These are phyloP conservation scores for Poecilia picta DNA, from an alignment of 2,797 vertebrate species.

Conservation along the genomic window DNA sequence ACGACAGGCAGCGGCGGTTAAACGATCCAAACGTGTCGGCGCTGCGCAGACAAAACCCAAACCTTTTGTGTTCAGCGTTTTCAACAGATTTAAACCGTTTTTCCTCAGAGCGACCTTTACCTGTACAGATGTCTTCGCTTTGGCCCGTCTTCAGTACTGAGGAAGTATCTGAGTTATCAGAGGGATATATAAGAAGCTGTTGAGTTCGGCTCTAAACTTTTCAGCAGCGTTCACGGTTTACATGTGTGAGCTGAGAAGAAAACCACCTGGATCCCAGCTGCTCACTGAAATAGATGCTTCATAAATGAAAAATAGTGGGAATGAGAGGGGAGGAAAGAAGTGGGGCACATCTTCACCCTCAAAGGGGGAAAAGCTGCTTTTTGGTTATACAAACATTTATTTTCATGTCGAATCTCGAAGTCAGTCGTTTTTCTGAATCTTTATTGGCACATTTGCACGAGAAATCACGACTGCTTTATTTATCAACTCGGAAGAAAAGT, in stretches of 20 bases:
- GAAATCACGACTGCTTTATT: neutral
- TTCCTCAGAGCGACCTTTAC: slow-evolving; percentile 60
- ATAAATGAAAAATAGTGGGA: slow-evolving; percentile 34
- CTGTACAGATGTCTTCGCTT: slow-evolving; percentile 93
- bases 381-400: neutral
- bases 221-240: neutral
- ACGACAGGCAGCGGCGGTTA: slow-evolving; percentile 93
- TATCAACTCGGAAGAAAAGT: slow-evolving; percentile 2
- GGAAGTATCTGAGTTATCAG: slow-evolving; percentile 86
- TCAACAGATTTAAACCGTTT: rapidly evolving
- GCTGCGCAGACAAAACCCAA: slow-evolving; percentile 67
- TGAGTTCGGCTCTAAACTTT: neutral
- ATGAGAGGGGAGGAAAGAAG: slow-evolving; percentile 20
- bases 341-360: neutral
- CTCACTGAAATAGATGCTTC: slow-evolving; percentile 27
- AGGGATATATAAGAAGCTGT: neutral
- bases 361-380: neutral
- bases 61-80: neutral
- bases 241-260: neutral
- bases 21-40: slow-evolving; percentile 91
- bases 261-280: slow-evolving; percentile 10
- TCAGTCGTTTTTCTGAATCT: slow-evolving; percentile 6
- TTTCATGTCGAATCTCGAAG: slow-evolving; percentile 3
- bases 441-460: slow-evolving; percentile 11
- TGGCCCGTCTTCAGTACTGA: slow-evolving; percentile 95